These are phyloP conservation scores for Gambusia holbrooki DNA, from an alignment of 2,113 vertebrate species.

Conservation along the genomic window DNA sequence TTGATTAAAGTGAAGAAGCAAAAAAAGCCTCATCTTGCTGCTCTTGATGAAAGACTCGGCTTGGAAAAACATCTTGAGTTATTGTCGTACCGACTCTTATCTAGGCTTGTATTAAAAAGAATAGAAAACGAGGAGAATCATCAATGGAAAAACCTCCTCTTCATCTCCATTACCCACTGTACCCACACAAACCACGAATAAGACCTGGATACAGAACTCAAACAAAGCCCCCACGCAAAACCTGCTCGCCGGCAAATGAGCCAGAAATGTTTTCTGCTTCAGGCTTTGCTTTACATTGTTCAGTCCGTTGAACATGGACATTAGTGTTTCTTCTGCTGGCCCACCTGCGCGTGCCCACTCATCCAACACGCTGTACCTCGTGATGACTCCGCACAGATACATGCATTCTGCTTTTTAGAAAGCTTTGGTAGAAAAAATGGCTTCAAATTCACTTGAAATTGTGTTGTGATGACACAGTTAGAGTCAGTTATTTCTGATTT, in stretches of 20 bases:
- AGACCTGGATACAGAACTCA: background rate
- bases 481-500: background rate
- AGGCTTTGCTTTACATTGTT: background rate
- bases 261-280: slow-evolving; percentile 10
- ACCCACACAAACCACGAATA: slow-evolving; percentile 5
- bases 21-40: slow-evolving; percentile 26
- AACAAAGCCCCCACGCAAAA: slow-evolving; percentile 1
- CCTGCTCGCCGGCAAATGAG: slow-evolving; percentile 8
- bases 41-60: slow-evolving; percentile 44
- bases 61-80: slow-evolving; percentile 19
- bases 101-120: slow-evolving; percentile 5
- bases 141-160: slow-evolving; percentile 15
- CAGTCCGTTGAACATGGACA: slow-evolving; percentile 3
- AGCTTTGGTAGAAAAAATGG: background rate
- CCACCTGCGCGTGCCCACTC: background rate
- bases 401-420: background rate
- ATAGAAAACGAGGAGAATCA: background rate
- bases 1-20: slow-evolving; percentile 57
- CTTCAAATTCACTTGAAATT: background rate
- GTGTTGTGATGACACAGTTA: background rate
- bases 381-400: background rate
- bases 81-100: slow-evolving; percentile 39
- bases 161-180: slow-evolving; percentile 6
- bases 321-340: background rate
- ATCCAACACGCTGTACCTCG: background rate